These are phyloP conservation scores for Lepus timidus DNA, from an alignment of 2,113 vertebrate species.

Conservation along the genomic window DNA sequence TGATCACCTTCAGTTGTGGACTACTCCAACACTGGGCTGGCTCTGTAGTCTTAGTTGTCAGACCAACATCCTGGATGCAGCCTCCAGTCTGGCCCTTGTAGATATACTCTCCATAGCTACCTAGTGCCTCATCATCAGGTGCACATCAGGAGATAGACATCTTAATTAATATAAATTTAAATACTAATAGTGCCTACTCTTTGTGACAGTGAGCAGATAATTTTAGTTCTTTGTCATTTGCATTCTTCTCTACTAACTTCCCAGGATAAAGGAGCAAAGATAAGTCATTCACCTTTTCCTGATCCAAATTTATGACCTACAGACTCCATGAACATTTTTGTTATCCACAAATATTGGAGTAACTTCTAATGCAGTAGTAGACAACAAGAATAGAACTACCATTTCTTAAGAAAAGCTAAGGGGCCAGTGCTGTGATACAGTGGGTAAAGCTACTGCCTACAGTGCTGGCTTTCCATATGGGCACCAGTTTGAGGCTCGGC, in stretches of 20 bases:
- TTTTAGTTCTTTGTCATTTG: not conserved
- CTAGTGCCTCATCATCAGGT: not conserved
- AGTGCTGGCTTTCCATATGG: no score
- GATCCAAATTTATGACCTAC: not conserved
- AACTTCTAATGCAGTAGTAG: not conserved
- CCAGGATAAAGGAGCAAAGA: not conserved
- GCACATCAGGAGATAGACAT: not conserved
- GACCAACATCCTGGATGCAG: not conserved
- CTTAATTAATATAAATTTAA: conserved; percentile 35
- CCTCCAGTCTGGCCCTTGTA: not conserved
- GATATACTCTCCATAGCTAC: not conserved
- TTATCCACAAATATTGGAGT: not conserved
- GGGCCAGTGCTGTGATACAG: no score
- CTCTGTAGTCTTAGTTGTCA: no score
- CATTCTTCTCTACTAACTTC: not conserved
- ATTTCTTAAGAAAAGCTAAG: not conserved
- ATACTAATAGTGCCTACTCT: not conserved
- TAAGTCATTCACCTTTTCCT: not conserved
- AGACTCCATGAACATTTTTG: not conserved
- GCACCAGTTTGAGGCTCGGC: no score
- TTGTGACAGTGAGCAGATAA: not conserved
- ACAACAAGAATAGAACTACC: not conserved
- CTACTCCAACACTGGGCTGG: not conserved
- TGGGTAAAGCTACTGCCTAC: no score
- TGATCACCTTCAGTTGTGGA: rapidly evolving